These are phyloP conservation scores for rabbit (Oryctolagus cuniculus) DNA, from an alignment of 2,113 vertebrate species.

Conservation along the genomic window mOryCun1.1 NC_091449.1:34605501-34606000, in stretches of 20 bases:
- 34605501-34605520: conserved; percentile 25
- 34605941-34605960: accelerated
- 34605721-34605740: background rate
- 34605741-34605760: background rate
- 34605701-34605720: no score
- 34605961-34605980: background rate
- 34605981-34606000: accelerated
- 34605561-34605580: background rate
- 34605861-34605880: no score
- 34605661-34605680: no score
- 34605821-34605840: background rate
- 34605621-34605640: no score
- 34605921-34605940: background rate
- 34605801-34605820: background rate
- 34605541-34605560: conserved; percentile 22
- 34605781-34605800: background rate
- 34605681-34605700: no score
- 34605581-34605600: background rate
- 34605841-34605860: background rate
- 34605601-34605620: no score
- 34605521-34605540: background rate
- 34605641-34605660: no score
- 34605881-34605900: background rate
- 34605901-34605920: background rate
- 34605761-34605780: no score